Evolutionary conservation across 2,797 vertebrate genomes (phyloP).

Genomic region (Heteromormyrus szaboi): DNA sequence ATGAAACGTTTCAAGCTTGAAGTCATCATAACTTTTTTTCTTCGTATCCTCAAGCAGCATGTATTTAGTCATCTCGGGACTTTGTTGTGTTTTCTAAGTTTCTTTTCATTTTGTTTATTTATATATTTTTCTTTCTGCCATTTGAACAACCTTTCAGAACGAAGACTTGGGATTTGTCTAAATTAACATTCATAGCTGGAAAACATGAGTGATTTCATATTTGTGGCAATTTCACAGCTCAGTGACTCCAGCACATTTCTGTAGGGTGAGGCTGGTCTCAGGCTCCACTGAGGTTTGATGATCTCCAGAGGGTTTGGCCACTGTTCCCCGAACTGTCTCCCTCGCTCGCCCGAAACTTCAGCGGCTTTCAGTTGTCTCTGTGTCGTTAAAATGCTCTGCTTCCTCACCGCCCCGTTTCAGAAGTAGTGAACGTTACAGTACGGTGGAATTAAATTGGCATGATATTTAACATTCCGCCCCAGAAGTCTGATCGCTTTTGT

Average conservation of each 20-base stretch:
- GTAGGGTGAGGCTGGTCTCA: not conserved
- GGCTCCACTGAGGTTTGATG: not conserved
- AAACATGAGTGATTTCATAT: not conserved
- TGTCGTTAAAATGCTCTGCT: not conserved
- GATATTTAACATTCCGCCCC: not conserved
- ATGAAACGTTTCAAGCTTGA: not conserved
- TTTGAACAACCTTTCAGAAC: not conserved
- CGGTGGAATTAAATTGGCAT: not conserved
- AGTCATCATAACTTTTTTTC: not conserved
- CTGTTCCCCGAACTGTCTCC: not conserved
- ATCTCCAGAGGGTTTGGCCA: not conserved
- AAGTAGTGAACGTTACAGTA: not conserved
- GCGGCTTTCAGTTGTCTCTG: not conserved
- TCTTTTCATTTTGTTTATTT: not conserved
- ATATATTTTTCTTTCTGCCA: not conserved
- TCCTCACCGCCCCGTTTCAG: not conserved
- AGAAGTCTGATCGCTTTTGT: not conserved
- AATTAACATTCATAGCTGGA: conserved; percentile 6
- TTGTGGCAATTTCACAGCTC: conserved; percentile 20
- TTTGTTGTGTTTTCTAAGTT: conserved; percentile 17
- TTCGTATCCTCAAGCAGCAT: not conserved
- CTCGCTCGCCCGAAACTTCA: no score
- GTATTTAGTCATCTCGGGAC: not conserved
- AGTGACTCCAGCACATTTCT: not conserved
- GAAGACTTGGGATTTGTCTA: conserved; percentile 4